A percentile compares a stretch with the other conserved stretches of the same genome.
phyloP scores from a whole-genome alignment of 2,888 invertebrate species.

The Caenorhabditis zanzibari region DNA sequence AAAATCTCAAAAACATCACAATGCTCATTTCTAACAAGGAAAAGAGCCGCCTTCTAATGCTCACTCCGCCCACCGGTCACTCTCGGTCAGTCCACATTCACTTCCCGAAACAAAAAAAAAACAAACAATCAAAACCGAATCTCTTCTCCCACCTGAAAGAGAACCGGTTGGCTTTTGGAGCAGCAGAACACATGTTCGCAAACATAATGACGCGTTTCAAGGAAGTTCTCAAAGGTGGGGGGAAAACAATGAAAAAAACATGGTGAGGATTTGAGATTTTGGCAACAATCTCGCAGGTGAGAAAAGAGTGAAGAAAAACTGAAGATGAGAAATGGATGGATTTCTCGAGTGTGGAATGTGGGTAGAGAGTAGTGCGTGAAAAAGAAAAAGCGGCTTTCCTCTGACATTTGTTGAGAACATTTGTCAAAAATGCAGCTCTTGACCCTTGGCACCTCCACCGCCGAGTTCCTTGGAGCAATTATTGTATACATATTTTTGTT shows the following conservation, averaged over 20 bases:
- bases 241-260: constrained; percentile 14
- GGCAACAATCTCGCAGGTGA: constrained; percentile 57
- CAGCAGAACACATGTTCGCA: constrained; percentile 54
- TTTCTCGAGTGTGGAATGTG: constrained; percentile 39
- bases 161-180: constrained; percentile 28
- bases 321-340: constrained; percentile 2
- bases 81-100: constrained; percentile 28
- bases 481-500: constrained; percentile 41
- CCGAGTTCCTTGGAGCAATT: constrained; percentile 43
- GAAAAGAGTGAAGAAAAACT: constrained; percentile 26
- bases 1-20: constrained; percentile 8
- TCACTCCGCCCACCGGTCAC: constrained; percentile 43
- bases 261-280: constrained; percentile 7
- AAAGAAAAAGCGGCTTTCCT: constrained; percentile 41
- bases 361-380: constrained; percentile 23
- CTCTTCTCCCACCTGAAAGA: constrained; percentile 25
- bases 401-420: constrained; percentile 63
- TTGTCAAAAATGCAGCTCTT: constrained; percentile 58
- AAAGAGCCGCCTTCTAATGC: neutral
- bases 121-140: constrained; percentile 43
- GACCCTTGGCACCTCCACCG: constrained; percentile 24
- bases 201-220: constrained; percentile 29
- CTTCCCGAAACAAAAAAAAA: constrained; percentile 55
- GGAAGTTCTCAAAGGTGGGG: constrained; percentile 12
- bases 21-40: neutral